These are phyloP conservation scores for Phasianus colchicus DNA, from an alignment of 2,113 vertebrate genomes.

Conservation along the genomic window DNA sequence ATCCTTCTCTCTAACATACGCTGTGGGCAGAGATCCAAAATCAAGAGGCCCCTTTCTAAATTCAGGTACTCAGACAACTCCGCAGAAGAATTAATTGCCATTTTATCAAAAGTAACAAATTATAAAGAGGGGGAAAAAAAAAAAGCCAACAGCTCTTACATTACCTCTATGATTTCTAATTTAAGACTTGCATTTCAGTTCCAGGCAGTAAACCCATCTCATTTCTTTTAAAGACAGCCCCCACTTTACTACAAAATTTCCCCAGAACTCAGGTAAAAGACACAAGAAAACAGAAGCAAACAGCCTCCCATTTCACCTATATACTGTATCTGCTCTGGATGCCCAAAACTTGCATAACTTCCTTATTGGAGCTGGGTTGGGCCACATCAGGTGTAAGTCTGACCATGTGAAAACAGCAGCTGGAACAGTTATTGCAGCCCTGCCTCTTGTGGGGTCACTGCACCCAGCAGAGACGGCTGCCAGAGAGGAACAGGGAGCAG, in stretches of 20 bases:
- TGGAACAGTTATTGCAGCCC: background rate
- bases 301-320: background rate
- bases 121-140: fast-evolving
- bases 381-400: background rate
- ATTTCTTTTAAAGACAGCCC: background rate
- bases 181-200: background rate
- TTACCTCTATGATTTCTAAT: background rate
- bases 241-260: background rate
- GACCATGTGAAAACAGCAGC: background rate
- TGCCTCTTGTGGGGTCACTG: background rate
- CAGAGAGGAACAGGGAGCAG: fast-evolving
- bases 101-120: background rate
- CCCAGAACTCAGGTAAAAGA: background rate
- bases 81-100: background rate
- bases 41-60: background rate
- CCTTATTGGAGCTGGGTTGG: background rate
- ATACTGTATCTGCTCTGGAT: background rate
- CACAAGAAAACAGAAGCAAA: background rate
- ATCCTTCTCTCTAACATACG: background rate
- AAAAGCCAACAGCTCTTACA: fast-evolving
- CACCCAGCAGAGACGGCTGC: background rate
- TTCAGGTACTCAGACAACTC: background rate
- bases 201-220: background rate
- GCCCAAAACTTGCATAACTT: background rate
- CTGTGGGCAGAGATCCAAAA: too few relatives aligned